Evolutionary conservation across 2,797 vertebrate species (phyloP).

Genomic region (Betta splendens): DNA sequence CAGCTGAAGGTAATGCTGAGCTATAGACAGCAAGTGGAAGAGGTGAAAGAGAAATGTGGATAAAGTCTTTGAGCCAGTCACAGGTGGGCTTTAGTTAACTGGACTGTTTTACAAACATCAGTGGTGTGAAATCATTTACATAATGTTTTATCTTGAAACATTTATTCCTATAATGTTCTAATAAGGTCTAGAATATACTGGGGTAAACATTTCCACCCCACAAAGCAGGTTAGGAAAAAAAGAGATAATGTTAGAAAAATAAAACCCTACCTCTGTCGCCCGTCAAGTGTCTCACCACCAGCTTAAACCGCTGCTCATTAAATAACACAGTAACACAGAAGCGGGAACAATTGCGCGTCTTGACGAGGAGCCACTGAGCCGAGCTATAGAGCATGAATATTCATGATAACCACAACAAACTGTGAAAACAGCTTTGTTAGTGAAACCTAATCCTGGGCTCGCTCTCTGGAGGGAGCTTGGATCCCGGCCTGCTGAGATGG

Average conservation of each 20-base stretch:
- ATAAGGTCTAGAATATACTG: not conserved
- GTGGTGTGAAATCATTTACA: too few relatives aligned
- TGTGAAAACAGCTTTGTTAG: slow-evolving; percentile 76
- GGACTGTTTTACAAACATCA: too few relatives aligned
- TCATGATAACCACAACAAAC: slow-evolving; percentile 70
- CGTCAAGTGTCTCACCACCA: slow-evolving; percentile 18
- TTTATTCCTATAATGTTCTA: too few relatives aligned
- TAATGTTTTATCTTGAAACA: too few relatives aligned
- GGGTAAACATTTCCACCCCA: not conserved
- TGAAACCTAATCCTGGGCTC: slow-evolving; percentile 72
- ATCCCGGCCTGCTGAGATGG: slow-evolving; percentile 64
- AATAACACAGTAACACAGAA: slow-evolving; percentile 33
- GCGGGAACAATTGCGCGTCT: slow-evolving; percentile 43
- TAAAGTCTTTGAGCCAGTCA: slow-evolving; percentile 14
- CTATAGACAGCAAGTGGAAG: slow-evolving; percentile 62
- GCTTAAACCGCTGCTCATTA: slow-evolving; percentile 15
- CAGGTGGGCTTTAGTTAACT: too few relatives aligned
- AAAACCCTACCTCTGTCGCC: not conserved
- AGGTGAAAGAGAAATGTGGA: slow-evolving; percentile 49
- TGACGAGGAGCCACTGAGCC: slow-evolving; percentile 46
- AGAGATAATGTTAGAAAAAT: not conserved
- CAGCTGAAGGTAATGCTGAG: slow-evolving; percentile 74
- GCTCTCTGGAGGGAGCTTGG: slow-evolving; percentile 64
- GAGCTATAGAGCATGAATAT: slow-evolving; percentile 69
- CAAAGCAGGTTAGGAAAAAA: not conserved